phyloP scores from a whole-genome alignment of 2,888 invertebrate species.

The Xanthia togata region DNA sequence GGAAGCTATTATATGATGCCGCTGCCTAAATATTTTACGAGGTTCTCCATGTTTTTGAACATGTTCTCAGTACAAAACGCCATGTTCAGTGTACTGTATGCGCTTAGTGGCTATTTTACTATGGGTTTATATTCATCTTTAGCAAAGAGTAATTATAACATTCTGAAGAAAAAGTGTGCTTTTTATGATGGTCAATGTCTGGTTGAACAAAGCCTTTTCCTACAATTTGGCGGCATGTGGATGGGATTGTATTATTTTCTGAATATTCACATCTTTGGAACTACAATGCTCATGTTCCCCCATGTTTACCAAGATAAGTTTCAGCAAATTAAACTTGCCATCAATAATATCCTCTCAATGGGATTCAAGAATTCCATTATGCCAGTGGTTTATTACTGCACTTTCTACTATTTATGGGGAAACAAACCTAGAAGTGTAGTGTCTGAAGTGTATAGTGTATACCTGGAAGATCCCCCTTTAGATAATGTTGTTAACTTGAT shows the following conservation, averaged over 20 bases:
- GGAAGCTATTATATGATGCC: constrained; percentile 92
- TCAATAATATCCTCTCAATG: constrained; percentile 90
- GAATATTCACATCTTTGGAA: constrained; percentile 89
- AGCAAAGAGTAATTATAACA: constrained; percentile 90
- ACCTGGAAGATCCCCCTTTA: constrained; percentile 88
- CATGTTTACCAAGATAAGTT: constrained; percentile 93
- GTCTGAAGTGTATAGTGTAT: constrained; percentile 88
- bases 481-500: constrained; percentile 87
- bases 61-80: constrained; percentile 91
- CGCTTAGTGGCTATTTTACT: constrained; percentile 92
- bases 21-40: constrained; percentile 91
- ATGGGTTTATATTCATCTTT: constrained; percentile 93
- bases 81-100: constrained; percentile 90
- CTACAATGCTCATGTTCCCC: constrained; percentile 91
- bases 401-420: constrained; percentile 92
- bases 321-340: constrained; percentile 91
- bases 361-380: constrained; percentile 91
- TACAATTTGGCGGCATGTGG: constrained; percentile 93
- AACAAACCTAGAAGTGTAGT: constrained; percentile 88
- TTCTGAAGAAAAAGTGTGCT: constrained; percentile 86
- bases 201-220: constrained; percentile 92
- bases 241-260: constrained; percentile 91
- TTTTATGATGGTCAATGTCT: constrained; percentile 90
- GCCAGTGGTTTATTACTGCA: constrained; percentile 91
- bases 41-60: constrained; percentile 92